These are phyloP conservation scores for Ceramica pisi DNA, from an alignment of 2,888 invertebrate species.

Conservation along the genomic window DNA sequence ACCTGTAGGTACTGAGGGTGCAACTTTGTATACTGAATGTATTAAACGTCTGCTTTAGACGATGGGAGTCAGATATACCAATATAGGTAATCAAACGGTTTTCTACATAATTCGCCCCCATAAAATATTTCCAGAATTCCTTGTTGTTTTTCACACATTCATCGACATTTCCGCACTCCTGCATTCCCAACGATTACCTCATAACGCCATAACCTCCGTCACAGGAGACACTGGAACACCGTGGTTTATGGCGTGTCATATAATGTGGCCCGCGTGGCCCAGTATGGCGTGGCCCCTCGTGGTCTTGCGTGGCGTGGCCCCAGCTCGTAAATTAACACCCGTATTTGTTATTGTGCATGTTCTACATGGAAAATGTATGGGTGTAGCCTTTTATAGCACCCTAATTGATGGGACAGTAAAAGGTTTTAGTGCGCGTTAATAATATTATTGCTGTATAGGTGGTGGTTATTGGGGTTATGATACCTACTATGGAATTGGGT, in stretches of 20 bases:
- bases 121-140: background rate
- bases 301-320: slow-evolving; percentile 41
- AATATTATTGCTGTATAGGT: slow-evolving; percentile 28
- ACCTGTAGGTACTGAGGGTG: too few relatives aligned
- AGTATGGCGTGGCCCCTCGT: slow-evolving; percentile 36
- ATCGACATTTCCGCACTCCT: slow-evolving; percentile 14
- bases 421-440: slow-evolving; percentile 44
- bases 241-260: slow-evolving; percentile 54
- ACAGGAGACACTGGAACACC: slow-evolving; percentile 49
- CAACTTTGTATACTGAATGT: too few relatives aligned
- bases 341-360: slow-evolving; percentile 62
- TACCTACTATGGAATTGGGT: background rate
- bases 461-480: slow-evolving; percentile 11
- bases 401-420: slow-evolving; percentile 50
- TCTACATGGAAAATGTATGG: slow-evolving; percentile 47
- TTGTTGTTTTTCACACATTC: slow-evolving; percentile 29
- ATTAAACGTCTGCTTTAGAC: background rate
- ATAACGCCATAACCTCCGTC: slow-evolving; percentile 44
- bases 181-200: slow-evolving; percentile 34
- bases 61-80: too few relatives aligned
- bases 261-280: slow-evolving; percentile 49
- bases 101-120: background rate
- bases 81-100: too few relatives aligned
- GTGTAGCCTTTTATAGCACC: slow-evolving; percentile 49
- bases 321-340: slow-evolving; percentile 62